phyloP scores from a whole-genome alignment of 2,888 invertebrate genomes.

The Drosophila glabriapex region DNA sequence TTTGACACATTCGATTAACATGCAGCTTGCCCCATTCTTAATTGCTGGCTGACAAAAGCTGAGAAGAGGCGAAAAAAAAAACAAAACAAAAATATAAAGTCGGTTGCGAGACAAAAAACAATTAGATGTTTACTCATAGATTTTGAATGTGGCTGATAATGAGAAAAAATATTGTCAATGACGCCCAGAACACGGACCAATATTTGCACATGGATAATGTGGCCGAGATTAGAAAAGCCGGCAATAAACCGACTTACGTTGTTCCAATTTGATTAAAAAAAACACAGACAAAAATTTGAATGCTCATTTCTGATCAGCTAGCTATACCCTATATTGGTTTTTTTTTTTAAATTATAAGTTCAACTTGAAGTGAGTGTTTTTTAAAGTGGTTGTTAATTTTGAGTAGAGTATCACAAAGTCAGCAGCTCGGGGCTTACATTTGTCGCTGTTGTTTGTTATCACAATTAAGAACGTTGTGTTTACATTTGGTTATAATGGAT shows the following conservation, averaged over 20 bases:
- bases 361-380: neutral
- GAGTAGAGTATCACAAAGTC: constrained; percentile 25
- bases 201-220: constrained; percentile 36
- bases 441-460: constrained; percentile 31
- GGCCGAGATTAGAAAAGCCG: constrained; percentile 36
- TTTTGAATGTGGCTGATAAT: constrained; percentile 56
- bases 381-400: neutral
- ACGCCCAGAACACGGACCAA: constrained; percentile 42
- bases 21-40: neutral
- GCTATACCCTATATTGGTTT: neutral
- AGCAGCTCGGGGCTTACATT: neutral
- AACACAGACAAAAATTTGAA: neutral
- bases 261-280: neutral
- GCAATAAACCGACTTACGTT: constrained; percentile 8
- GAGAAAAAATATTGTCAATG: constrained; percentile 33
- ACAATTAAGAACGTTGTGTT: constrained; percentile 66
- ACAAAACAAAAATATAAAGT: neutral
- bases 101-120: constrained; percentile 24
- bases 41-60: constrained; percentile 12
- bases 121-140: constrained; percentile 51
- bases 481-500: constrained; percentile 43
- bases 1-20: constrained; percentile 31
- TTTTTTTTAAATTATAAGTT: neutral
- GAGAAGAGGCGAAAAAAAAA: neutral
- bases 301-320: neutral